A percentile compares a stretch with the other conserved stretches of the same genome.
Evolutionary conservation across 2,797 vertebrate genomes (phyloP).

Genomic region (Staurois parvus): DNA sequence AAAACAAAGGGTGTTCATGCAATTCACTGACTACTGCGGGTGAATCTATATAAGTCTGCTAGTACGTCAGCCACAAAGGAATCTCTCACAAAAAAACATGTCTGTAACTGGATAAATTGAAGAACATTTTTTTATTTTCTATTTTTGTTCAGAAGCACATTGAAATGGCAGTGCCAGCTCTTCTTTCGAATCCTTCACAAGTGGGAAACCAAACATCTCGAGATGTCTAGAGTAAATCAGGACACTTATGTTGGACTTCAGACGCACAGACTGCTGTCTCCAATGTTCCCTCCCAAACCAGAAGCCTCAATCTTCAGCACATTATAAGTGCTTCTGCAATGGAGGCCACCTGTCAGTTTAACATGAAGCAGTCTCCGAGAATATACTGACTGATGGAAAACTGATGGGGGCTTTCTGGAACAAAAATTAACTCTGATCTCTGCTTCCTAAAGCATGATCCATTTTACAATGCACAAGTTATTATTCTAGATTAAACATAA

Average conservation of each 20-base stretch:
- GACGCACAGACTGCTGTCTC: constrained; percentile 51
- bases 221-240: constrained; percentile 40
- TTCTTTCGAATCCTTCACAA: background rate
- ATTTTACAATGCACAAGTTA: constrained; percentile 23
- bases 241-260: constrained; percentile 32
- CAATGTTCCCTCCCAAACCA: constrained; percentile 49
- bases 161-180: constrained; percentile 5
- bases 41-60: constrained; percentile 10
- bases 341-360: constrained; percentile 58
- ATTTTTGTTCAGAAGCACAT: constrained; percentile 3
- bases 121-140: constrained; percentile 15
- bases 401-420: constrained; percentile 38
- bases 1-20: constrained; percentile 36
- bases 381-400: constrained; percentile 49
- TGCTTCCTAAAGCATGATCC: background rate
- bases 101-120: background rate
- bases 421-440: constrained; percentile 34
- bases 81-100: background rate
- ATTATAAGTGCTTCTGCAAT: constrained; percentile 45
- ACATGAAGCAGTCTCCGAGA: constrained; percentile 52
- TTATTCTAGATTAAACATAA: constrained; percentile 18
- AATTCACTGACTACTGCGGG: constrained; percentile 40
- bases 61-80: background rate
- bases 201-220: constrained; percentile 29
- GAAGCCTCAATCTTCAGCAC: constrained; percentile 53